phyloP scores from a whole-genome alignment of 2,797 vertebrate species.

The Tenualosa thibaudeaui region DNA sequence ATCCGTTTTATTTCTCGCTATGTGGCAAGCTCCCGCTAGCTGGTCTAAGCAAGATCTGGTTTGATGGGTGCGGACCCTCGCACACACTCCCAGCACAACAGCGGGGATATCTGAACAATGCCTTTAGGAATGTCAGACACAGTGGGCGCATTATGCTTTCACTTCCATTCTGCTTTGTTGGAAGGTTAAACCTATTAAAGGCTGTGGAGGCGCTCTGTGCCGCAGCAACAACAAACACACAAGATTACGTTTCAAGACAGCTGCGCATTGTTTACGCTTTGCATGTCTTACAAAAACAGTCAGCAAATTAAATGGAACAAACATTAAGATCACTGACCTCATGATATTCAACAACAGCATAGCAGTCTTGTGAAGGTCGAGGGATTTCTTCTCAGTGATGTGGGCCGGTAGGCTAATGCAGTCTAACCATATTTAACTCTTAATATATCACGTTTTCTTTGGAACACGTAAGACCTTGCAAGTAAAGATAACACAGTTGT shows the following conservation, averaged over 20 bases:
- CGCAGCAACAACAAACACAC: slow-evolving; percentile 11
- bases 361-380: neutral
- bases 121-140: slow-evolving; percentile 7
- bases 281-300: neutral
- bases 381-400: neutral
- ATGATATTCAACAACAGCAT: neutral
- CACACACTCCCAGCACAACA: neutral
- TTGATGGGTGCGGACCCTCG: slow-evolving; percentile 3
- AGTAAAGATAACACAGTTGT: neutral
- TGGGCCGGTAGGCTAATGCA: neutral
- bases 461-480: neutral
- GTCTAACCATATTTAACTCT: neutral
- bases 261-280: slow-evolving; percentile 18
- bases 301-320: neutral
- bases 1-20: neutral
- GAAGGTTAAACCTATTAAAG: slow-evolving; percentile 3
- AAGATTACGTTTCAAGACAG: slow-evolving; percentile 9
- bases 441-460: neutral
- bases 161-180: neutral
- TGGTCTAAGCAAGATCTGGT: neutral
- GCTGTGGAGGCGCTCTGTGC: neutral
- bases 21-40: neutral
- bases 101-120: slow-evolving; percentile 6
- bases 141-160: slow-evolving; percentile 2
- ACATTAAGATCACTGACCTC: neutral